Evolutionary conservation across 2,888 invertebrate species (phyloP), one percentile per base, ranked within the genome.

Genomic region (Idaea dimidiata): DNA sequence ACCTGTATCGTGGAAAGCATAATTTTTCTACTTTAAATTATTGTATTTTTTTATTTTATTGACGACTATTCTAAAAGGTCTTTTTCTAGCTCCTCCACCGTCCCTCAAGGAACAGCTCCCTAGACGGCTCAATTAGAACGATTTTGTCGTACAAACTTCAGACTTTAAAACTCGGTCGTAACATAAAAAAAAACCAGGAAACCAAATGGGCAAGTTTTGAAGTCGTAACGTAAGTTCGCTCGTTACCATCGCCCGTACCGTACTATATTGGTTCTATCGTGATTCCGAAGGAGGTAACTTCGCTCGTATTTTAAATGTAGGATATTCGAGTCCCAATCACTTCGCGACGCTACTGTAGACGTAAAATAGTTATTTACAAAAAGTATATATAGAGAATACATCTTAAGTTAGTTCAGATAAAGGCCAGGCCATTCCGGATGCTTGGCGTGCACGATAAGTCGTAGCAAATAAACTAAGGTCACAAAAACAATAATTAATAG

Each of bases 221-320:
- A 74, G 68, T 77, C 71, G 73, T 66, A 73, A 72, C 71, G 66
- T 61, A 79, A 80, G 76, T 79, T 79, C 59, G 54, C 66, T 72
- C 71, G 77, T 79, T 76, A 79, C 67, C 63, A 61, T 68, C 70
- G 72, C 69, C 14, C 0, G 43, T 8, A 14, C 8, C 14, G 43
- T 43, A 43, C 43, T 72, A 67, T 68, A 76, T 75, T 78, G 75
- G 72, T 74, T 64, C 68, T 65, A 60, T 70, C 72, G 69, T 70
- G 68, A 79, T 77, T 73, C 64, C 69, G 66, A 63, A 67, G 66
- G 63, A 54, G 24, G 61, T 63, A 79, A 80, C 72, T 81, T 81
- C 24, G 69, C 53, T 58, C 74, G 72, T 75, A 75, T 75, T 75
- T 75, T 75, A 75, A 72, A 72, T 69, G 63, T 62, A 59, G 64